Conservation (phyloP, 1,140 invertebrate genomes). For the Drosophila ohnishii region DNA sequence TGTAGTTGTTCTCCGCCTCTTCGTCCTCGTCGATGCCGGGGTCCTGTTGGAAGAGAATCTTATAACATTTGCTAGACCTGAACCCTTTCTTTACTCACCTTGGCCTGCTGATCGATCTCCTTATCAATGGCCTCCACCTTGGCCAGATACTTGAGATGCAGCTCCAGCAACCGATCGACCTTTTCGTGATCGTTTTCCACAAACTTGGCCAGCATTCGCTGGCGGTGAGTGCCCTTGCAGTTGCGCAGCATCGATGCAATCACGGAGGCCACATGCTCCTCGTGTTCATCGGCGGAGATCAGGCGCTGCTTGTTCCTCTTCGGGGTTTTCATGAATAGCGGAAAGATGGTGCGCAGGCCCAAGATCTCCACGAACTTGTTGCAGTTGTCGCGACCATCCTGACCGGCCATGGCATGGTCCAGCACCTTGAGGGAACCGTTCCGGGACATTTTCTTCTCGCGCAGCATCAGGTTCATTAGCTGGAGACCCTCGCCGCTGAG, state of each 20-base stretch:
- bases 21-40: constrained; percentile 86
- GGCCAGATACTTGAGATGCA: constrained; percentile 98
- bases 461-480: constrained; percentile 97
- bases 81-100: constrained; percentile 12
- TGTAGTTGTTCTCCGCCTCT: constrained; percentile 93
- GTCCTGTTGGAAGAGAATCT: constrained; percentile 40
- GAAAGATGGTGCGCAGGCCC: constrained; percentile 97
- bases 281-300: constrained; percentile 94
- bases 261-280: constrained; percentile 98
- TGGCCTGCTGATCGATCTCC: constrained; percentile 87
- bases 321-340: constrained; percentile 99
- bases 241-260: constrained; percentile 96
- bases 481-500: constrained; percentile 96
- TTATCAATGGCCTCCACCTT: constrained; percentile 95
- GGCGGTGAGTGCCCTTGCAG: constrained; percentile 94
- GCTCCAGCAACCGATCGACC: constrained; percentile 96
- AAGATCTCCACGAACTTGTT: constrained; percentile 99
- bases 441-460: constrained; percentile 98
- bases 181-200: constrained; percentile 99
- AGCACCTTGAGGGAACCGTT: constrained; percentile 98
- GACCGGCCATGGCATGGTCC: constrained; percentile 96
- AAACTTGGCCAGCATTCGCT: constrained; percentile 97
- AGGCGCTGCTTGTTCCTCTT: constrained; percentile 93
- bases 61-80: not conserved
- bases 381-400: constrained; percentile 97